phyloP scores from a whole-genome alignment of 2,888 invertebrate species.

The Scaptomyza caliginosa region DNA sequence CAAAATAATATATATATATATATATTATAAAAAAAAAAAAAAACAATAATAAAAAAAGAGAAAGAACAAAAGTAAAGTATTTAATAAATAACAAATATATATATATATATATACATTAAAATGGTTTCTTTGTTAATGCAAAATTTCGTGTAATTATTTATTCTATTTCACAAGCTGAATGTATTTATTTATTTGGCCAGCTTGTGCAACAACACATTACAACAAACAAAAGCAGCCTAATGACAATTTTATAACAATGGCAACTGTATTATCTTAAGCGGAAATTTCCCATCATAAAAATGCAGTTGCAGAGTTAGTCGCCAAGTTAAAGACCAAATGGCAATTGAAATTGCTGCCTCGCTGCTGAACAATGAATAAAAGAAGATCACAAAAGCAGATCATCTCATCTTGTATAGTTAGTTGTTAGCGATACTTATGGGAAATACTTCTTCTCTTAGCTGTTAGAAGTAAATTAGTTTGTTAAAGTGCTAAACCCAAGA shows the following conservation, averaged over 20 bases:
- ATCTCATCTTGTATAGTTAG: slow-evolving; percentile 11
- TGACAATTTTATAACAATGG: slow-evolving; percentile 71
- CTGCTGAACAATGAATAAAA: slow-evolving; percentile 8
- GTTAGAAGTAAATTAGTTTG: slow-evolving; percentile 49
- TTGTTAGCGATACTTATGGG: slow-evolving; percentile 28
- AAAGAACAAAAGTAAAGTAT: slow-evolving; percentile 64
- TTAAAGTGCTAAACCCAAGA: slow-evolving; percentile 27
- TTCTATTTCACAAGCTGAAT: slow-evolving; percentile 42
- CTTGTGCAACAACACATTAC: slow-evolving; percentile 58
- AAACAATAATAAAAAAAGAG: slow-evolving; percentile 31
- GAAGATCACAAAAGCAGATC: slow-evolving; percentile 31
- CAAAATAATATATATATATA: no score
- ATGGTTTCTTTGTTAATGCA: slow-evolving; percentile 83
- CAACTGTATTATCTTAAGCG: slow-evolving; percentile 52
- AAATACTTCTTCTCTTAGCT: slow-evolving; percentile 23
- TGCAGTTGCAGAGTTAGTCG: slow-evolving; percentile 40
- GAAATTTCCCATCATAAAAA: slow-evolving; percentile 72
- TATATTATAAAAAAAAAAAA: no score
- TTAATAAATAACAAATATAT: slow-evolving; percentile 81
- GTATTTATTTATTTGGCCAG: slow-evolving; percentile 31
- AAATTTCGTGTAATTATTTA: slow-evolving; percentile 64
- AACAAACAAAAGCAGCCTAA: slow-evolving; percentile 50
- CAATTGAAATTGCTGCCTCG: slow-evolving; percentile 6
- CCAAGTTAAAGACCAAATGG: slow-evolving; percentile 26
- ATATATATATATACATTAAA: slow-evolving; percentile 72